Conservation (phyloP, 2,797 vertebrate genomes). For the Poecile montanus region DNA sequence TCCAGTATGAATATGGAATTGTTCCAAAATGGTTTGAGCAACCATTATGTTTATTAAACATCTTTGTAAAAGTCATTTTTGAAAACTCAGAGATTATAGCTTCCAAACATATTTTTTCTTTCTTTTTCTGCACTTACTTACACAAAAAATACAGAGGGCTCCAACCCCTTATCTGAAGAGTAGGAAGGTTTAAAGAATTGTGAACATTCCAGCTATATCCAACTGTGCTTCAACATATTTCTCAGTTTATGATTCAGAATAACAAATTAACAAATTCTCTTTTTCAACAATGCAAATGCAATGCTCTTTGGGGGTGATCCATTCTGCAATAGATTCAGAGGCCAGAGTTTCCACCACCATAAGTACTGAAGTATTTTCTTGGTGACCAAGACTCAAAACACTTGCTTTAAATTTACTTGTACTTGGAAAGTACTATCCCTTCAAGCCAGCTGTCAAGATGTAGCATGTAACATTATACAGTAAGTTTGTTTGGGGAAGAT, state of each 20-base stretch:
- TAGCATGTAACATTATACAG: background rate
- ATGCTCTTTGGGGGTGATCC: background rate
- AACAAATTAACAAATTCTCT: background rate
- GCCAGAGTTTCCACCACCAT: background rate
- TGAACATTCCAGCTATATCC: background rate
- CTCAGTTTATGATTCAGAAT: background rate
- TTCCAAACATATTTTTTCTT: background rate
- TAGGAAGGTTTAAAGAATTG: background rate
- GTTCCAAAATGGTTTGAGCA: background rate
- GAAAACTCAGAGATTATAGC: background rate
- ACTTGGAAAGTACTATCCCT: background rate
- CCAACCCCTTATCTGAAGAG: background rate
- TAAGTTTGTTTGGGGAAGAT: background rate
- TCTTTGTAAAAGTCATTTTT: background rate
- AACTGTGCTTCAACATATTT: background rate
- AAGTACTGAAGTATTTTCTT: background rate
- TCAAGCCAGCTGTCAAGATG: background rate
- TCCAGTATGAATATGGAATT: fast-evolving
- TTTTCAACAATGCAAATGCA: background rate
- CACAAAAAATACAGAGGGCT: background rate
- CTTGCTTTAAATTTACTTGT: background rate
- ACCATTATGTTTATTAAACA: background rate
- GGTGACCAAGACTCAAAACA: background rate
- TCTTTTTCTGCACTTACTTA: background rate
- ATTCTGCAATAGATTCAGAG: background rate